These are phyloP conservation scores for Cosmorhoe ocellata DNA, from an alignment of 2,888 invertebrate genomes.

Conservation along the genomic window DNA sequence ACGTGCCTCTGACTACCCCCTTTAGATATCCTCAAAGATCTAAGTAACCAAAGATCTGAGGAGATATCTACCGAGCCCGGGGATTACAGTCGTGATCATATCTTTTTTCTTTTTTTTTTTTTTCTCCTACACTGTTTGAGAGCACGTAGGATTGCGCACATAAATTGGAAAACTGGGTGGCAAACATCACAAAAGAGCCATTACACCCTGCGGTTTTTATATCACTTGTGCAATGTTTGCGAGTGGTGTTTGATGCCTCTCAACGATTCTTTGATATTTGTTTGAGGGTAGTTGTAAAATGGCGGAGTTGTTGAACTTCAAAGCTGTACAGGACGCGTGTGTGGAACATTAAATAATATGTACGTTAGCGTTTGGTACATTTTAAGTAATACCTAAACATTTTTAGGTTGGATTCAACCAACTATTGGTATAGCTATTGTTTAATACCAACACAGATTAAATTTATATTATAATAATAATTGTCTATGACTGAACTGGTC, in stretches of 20 bases:
- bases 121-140: background rate
- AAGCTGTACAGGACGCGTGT: background rate
- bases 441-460: too few relatives aligned
- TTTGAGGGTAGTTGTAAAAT: slow-evolving; percentile 26
- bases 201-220: slow-evolving; percentile 21
- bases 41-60: too few relatives aligned
- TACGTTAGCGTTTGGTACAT: too few relatives aligned
- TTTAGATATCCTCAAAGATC: too few relatives aligned
- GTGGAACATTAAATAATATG: background rate
- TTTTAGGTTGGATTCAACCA: too few relatives aligned
- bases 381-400: too few relatives aligned
- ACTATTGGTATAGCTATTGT: too few relatives aligned
- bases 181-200: slow-evolving; percentile 17
- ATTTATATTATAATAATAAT: too few relatives aligned
- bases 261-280: slow-evolving; percentile 41
- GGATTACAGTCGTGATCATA: too few relatives aligned
- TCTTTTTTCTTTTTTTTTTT: background rate
- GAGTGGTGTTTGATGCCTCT: slow-evolving; percentile 33
- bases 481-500: too few relatives aligned
- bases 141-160: background rate
- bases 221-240: slow-evolving; percentile 5
- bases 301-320: slow-evolving; percentile 12
- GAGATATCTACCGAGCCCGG: too few relatives aligned
- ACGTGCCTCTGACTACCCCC: too few relatives aligned
- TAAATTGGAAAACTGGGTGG: slow-evolving; percentile 8